A percentile compares a stretch with the other conserved stretches of the same genome.
phyloP scores from a whole-genome alignment of 92 coral and sea anemone species.

The Zoanthus solanderi region DNA sequence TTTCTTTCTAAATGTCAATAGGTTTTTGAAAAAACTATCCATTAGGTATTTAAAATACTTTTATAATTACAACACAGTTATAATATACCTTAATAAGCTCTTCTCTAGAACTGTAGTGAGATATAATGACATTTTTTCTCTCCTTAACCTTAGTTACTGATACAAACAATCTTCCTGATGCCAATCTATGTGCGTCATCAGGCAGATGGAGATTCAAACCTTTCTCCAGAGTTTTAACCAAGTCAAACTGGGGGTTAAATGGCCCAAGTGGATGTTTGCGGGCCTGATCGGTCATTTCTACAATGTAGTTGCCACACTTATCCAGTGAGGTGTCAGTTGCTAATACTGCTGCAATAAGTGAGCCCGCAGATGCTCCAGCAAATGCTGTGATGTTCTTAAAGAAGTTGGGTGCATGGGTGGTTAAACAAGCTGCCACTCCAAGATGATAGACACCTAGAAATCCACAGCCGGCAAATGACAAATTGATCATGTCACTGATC shows the following conservation, averaged over 20 bases:
- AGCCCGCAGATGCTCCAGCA: conserved; percentile 99
- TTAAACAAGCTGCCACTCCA: conserved; percentile 87
- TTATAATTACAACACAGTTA: neutral
- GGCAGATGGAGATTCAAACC: conserved; percentile 83
- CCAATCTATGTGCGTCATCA: conserved; percentile 79
- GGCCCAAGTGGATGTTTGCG: conserved; percentile 89
- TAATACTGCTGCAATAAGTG: conserved; percentile 90
- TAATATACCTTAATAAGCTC: conserved; percentile 85
- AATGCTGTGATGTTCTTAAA: conserved; percentile 80
- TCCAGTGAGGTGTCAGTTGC: conserved; percentile 91
- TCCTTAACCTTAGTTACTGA: conserved; percentile 91
- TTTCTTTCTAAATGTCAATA: too few relatives aligned
- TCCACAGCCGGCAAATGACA: conserved; percentile 99
- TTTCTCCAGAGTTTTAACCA: conserved; percentile 75
- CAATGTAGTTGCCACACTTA: conserved; percentile 77
- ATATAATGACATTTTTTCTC: conserved; percentile 82
- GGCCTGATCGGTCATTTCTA: conserved; percentile 82
- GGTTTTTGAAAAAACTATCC: too few relatives aligned
- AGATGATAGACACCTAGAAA: conserved; percentile 95
- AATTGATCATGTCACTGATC: conserved; percentile 61
- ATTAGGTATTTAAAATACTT: neutral
- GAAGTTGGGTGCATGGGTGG: conserved; percentile 84
- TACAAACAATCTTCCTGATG: conserved; percentile 82
- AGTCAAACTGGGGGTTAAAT: conserved; percentile 92
- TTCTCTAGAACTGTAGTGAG: conserved; percentile 89